Percentiles rank a stretch among this genome's conserved stretches.
Evolutionary conservation across 2,113 vertebrate genomes (phyloP).

Genomic region (Rhynchomys soricoides): DNA sequence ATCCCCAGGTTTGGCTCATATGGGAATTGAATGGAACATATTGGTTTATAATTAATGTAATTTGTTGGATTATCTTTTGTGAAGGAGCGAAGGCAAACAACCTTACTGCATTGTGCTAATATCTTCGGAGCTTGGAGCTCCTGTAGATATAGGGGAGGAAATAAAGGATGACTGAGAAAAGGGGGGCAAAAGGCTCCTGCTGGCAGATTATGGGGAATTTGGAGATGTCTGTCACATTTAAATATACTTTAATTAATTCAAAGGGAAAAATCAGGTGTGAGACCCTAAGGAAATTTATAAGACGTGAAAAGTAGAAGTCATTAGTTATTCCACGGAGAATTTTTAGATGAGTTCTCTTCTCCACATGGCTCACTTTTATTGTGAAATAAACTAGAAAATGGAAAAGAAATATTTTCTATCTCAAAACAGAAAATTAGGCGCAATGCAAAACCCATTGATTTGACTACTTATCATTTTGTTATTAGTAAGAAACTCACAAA

Average conservation of each 20-base stretch:
- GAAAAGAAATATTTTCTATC: slow-evolving; percentile 50
- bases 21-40: slow-evolving; percentile 95
- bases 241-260: slow-evolving; percentile 86
- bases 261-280: slow-evolving; percentile 85
- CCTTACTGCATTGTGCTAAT: slow-evolving; percentile 87
- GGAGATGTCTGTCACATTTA: slow-evolving; percentile 85
- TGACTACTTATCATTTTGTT: slow-evolving; percentile 42
- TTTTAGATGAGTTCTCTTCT: slow-evolving; percentile 80
- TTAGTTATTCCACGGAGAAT: slow-evolving; percentile 82
- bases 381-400: slow-evolving; percentile 66
- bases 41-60: slow-evolving; percentile 99
- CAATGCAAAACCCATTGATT: slow-evolving; percentile 48
- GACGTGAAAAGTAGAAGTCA: slow-evolving; percentile 80
- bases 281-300: slow-evolving; percentile 85
- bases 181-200: slow-evolving; percentile 59
- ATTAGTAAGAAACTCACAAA: slow-evolving; percentile 40
- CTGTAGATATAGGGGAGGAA: slow-evolving; percentile 74
- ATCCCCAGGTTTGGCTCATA: slow-evolving; percentile 93
- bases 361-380: slow-evolving; percentile 78
- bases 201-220: slow-evolving; percentile 79
- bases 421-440: slow-evolving; percentile 64
- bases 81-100: slow-evolving; percentile 93
- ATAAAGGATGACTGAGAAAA: slow-evolving; percentile 29
- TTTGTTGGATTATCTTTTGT: slow-evolving; percentile 98
- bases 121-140: slow-evolving; percentile 80